Conservation (phyloP, 2,888 invertebrate species). For the Orchesellides sinensis region DNA sequence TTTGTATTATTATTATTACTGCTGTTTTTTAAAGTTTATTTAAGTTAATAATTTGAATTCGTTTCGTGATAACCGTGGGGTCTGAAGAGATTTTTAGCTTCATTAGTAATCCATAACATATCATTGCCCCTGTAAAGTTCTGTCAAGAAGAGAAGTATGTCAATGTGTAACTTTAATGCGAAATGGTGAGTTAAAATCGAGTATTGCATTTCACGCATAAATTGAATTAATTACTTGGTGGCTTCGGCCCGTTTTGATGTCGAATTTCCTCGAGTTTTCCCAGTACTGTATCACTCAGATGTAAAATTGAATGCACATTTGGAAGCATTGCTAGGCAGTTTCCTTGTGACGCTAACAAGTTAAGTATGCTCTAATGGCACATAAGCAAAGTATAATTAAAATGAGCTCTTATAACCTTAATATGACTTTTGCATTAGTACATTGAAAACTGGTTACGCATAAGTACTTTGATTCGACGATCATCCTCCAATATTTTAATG, state of each 20-base stretch:
- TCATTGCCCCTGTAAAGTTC: constrained; percentile 43
- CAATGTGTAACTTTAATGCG: too few species aligned
- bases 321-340: constrained; percentile 70
- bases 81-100: constrained; percentile 56
- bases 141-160: background rate
- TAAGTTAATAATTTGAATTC: background rate
- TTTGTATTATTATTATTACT: background rate
- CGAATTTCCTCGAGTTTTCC: constrained; percentile 60
- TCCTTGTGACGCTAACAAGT: constrained; percentile 62
- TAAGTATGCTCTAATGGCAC: constrained; percentile 62
- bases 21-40: background rate
- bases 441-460: background rate
- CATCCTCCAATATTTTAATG: constrained; percentile 66
- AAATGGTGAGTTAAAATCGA: too few species aligned
- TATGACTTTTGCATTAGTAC: background rate
- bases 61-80: constrained; percentile 50
- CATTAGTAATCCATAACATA: constrained; percentile 32
- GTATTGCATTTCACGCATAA: background rate
- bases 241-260: background rate
- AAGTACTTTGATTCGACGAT: constrained; percentile 56
- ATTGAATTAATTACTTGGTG: constrained; percentile 3
- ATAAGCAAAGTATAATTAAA: constrained; percentile 3
- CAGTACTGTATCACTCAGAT: constrained; percentile 69
- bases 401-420: background rate
- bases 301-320: constrained; percentile 63